phyloP scores from a whole-genome alignment of 2,113 vertebrate genomes.

The Origma solitaria region DNA sequence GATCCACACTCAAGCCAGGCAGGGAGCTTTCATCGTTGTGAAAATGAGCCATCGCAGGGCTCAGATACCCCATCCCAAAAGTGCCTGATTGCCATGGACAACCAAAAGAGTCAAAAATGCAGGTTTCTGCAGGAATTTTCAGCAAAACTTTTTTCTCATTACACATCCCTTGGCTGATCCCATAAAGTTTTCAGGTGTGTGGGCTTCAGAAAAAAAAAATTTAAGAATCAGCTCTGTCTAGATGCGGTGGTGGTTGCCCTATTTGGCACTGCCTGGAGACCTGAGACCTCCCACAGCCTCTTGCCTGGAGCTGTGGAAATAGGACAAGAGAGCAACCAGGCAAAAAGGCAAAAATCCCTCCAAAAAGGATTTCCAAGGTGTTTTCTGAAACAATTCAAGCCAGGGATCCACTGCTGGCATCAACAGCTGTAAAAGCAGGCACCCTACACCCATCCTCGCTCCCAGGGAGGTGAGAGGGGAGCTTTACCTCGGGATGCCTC shows the following conservation, averaged over 20 bases:
- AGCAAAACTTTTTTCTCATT: neutral
- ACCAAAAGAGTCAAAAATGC: rapidly evolving
- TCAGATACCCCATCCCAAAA: neutral
- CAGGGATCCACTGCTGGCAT: neutral
- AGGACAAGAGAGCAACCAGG: neutral
- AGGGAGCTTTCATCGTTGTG: rapidly evolving
- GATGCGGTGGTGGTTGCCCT: neutral
- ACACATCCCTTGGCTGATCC: neutral
- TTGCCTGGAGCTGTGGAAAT: neutral
- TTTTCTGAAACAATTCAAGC: neutral
- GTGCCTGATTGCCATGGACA: rapidly evolving
- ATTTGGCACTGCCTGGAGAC: neutral
- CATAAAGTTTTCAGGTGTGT: neutral
- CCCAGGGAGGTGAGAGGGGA: too few relatives aligned
- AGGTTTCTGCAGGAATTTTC: neutral
- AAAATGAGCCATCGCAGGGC: neutral
- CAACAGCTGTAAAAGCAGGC: neutral
- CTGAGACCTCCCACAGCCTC: neutral
- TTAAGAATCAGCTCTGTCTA: rapidly evolving
- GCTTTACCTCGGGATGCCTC: slow-evolving; percentile 84
- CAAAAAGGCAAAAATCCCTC: neutral
- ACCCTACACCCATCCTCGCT: neutral
- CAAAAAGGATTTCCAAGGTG: neutral
- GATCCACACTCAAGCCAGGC: rapidly evolving
- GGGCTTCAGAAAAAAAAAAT: neutral